Evolutionary conservation across 92 coral and sea anemone genomes (phyloP).

Genomic region (Pocillopora meandrina): DNA sequence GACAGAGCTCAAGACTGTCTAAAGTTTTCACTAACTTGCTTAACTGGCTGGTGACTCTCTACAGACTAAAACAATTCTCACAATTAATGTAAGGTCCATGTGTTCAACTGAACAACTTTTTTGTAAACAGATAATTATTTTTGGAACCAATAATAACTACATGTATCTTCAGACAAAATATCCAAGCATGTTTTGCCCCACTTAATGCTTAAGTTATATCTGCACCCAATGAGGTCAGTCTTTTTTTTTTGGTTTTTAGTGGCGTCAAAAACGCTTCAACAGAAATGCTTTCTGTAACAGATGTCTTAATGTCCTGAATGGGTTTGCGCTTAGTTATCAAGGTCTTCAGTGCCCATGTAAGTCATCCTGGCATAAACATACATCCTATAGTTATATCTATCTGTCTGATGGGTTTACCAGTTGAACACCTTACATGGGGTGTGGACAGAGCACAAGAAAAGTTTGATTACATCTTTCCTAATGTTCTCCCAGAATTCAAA

Average conservation of each 20-base stretch:
- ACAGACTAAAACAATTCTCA: no score
- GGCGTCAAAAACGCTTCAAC: slow-evolving; percentile 98
- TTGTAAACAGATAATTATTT: no score
- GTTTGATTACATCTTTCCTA: no score
- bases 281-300: slow-evolving; percentile 96
- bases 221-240: slow-evolving; percentile 5
- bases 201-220: background rate
- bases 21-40: no score
- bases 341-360: slow-evolving; percentile 98
- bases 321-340: slow-evolving; percentile 90
- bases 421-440: no score
- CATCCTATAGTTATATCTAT: background rate
- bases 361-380: slow-evolving; percentile 13
- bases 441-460: no score
- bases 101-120: background rate
- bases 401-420: background rate
- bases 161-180: no score
- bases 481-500: no score
- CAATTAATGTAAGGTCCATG: no score
- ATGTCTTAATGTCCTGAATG: slow-evolving; percentile 95
- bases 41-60: no score
- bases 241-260: slow-evolving; percentile 47
- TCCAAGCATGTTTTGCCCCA: background rate
- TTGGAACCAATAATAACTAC: no score
- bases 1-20: no score